Evolutionary conservation across 2,113 vertebrate genomes (phyloP), one percentile per base, ranked within the genome.

Genomic region (Mustelus asterias): DNA sequence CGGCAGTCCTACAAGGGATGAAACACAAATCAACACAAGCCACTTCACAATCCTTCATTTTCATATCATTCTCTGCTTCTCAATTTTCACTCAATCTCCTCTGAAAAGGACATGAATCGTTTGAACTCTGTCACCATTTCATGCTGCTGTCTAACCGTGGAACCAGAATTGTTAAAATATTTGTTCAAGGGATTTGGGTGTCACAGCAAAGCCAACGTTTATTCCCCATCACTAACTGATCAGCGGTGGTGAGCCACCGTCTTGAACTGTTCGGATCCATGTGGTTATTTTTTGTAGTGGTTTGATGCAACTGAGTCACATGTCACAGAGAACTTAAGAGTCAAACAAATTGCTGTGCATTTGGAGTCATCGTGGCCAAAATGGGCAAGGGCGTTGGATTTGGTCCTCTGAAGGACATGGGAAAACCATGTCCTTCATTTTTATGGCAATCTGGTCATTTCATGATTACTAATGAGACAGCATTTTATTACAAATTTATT

Each of bases 1-100:
- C 99, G 98, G 90, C 97, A 98, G 37, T 98, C 99, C 99, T 99
- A 96, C 96, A 96, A 26, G 86, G 9, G 3, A 76, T 60, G 29
- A 76, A 41, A 94, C 88, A 60, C 58, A n/a, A n/a, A 88, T 58
- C 9, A 89, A 1, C 11, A 96, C 26, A 69, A 69, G 88, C 4
- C 26, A 83, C 37, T 44, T 18, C n/a, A 41, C 0, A 44, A 37
- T 22, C 18, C 16, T 83, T 44, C 37, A 83, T 83, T 83, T 41
- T 20, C 78, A 41, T 5, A 16, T 41, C 13, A 83, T 20, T 41
- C 80, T 41, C 80, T n/a, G 18, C 37, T 7, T 44, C 80, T 1
- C 37, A 92, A 18, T 63, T 65, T 65, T 37, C 65, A 33, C 33
- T 37, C 14, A 92, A 63, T 1, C 16, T n/a, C 14, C 3, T 63